Evolutionary conservation across 2,797 vertebrate species (phyloP).

Genomic region (Gymnoscopelus braueri): DNA sequence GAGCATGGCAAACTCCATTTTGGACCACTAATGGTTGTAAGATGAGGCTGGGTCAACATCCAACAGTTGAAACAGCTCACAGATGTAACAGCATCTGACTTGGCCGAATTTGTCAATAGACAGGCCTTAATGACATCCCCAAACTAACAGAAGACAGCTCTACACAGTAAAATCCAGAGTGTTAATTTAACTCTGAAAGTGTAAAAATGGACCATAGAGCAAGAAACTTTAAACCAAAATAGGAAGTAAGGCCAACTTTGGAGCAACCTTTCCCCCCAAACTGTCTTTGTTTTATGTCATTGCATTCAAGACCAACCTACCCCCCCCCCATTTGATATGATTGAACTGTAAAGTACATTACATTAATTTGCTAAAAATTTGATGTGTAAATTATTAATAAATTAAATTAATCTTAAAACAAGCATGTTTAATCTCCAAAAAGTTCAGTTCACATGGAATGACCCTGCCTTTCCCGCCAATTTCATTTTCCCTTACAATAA

Average conservation of each 20-base stretch:
- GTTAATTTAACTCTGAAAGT: not conserved
- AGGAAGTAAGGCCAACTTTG: not conserved
- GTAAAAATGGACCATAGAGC: too few species aligned
- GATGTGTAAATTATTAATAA: conserved; percentile 54
- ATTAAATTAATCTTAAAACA: conserved; percentile 62
- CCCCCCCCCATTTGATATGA: not conserved
- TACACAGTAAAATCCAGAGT: not conserved
- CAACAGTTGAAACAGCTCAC: not conserved
- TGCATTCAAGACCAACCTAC: not conserved
- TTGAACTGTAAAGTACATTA: not conserved
- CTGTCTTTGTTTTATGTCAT: not conserved
- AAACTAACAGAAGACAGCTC: not conserved
- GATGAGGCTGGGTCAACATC: not conserved
- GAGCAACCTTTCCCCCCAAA: too few species aligned
- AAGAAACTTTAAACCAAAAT: not conserved
- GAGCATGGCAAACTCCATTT: not conserved
- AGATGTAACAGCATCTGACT: conserved; percentile 1
- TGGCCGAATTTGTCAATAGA: conserved; percentile 1
- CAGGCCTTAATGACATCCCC: not conserved
- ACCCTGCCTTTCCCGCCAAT: conserved; percentile 60
- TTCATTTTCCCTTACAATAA: conserved; percentile 70
- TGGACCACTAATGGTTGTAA: not conserved
- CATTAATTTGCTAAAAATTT: conserved; percentile 43
- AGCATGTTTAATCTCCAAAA: conserved; percentile 40
- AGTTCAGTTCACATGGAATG: conserved; percentile 51